Conservation (phyloP, 2,113 vertebrate species). For the Tragulus kanchil region DNA sequence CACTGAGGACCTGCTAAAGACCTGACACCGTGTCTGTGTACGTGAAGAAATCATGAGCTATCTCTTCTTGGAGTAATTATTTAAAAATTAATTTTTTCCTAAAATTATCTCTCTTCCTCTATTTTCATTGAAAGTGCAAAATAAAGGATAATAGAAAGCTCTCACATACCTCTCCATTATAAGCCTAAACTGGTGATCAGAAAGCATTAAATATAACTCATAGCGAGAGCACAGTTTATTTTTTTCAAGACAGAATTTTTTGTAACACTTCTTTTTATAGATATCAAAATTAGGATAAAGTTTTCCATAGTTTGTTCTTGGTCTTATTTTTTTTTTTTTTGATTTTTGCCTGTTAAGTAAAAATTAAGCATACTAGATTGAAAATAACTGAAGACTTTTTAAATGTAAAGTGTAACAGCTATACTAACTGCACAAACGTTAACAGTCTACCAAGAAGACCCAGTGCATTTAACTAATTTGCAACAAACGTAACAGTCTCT, state of each 20-base stretch:
- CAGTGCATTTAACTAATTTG: no score
- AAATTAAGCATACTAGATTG: background rate
- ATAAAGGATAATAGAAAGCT: background rate
- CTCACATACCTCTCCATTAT: background rate
- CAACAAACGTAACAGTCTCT: no score
- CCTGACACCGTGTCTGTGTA: background rate
- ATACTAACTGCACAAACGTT: background rate
- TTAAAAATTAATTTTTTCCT: constrained; percentile 26
- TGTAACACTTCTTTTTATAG: background rate
- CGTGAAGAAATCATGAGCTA: background rate
- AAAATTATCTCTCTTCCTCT: background rate
- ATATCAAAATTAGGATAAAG: background rate
- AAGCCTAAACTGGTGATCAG: background rate
- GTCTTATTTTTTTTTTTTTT: background rate
- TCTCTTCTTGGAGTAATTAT: background rate
- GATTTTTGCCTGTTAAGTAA: constrained; percentile 1
- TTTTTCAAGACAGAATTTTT: background rate
- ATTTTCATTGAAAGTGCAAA: background rate
- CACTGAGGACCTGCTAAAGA: background rate
- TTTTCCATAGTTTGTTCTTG: background rate
- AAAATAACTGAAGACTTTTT: constrained; percentile 22
- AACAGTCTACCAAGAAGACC: background rate
- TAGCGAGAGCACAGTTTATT: background rate
- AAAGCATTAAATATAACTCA: background rate
- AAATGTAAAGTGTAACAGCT: constrained; percentile 14